Conservation (phyloP, 2,797 vertebrate species). For the Malurus splendens region DNA sequence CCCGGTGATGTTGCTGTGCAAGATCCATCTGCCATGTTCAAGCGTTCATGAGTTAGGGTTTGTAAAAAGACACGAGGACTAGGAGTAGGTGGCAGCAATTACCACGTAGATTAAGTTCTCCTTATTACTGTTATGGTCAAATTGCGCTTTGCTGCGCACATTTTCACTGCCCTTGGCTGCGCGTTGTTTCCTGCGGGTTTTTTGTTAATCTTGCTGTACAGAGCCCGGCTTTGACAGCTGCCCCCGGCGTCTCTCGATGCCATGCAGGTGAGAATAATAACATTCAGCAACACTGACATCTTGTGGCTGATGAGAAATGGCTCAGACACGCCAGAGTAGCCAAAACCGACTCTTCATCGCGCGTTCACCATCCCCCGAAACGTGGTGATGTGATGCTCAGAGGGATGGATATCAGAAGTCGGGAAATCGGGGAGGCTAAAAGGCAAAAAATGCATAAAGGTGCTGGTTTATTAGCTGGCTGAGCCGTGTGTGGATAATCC, state of each 20-base stretch:
- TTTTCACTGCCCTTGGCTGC: neutral
- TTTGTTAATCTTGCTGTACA: neutral
- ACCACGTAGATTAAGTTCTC: neutral
- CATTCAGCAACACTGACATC: constrained; percentile 63
- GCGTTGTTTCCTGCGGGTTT: neutral
- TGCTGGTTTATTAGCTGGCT: neutral
- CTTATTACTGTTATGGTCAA: neutral
- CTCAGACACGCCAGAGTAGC: neutral
- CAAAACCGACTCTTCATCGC: neutral
- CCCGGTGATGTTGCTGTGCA: neutral
- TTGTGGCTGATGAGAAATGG: constrained; percentile 45
- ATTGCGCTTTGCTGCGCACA: neutral
- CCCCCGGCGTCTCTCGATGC: neutral
- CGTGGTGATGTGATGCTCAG: neutral
- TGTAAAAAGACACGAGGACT: neutral
- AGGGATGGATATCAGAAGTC: neutral
- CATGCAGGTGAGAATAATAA: constrained; percentile 11
- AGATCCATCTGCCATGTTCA: neutral
- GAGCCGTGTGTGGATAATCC: constrained; percentile 12
- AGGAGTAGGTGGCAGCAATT: neutral
- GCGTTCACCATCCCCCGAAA: neutral
- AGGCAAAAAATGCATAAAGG: neutral
- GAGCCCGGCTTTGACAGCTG: neutral
- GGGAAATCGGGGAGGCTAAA: neutral
- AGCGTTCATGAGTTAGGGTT: neutral